A percentile compares a stretch with the other conserved stretches of the same genome.
phyloP scores from a whole-genome alignment of 2,797 vertebrate species.

The Propithecus deckenii region DNA sequence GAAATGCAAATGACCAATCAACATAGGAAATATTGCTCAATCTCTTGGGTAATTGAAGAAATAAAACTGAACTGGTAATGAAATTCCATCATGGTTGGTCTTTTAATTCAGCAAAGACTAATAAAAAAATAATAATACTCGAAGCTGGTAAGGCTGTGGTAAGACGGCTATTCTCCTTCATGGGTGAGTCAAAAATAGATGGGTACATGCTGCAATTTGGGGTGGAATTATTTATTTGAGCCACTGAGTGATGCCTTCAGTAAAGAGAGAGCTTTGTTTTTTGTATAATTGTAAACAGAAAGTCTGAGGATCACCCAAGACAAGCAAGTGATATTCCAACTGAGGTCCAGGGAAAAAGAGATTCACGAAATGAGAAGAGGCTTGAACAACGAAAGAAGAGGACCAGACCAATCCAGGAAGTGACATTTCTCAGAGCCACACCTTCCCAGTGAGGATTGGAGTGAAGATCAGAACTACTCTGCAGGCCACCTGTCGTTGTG shows the following conservation, averaged over 20 bases:
- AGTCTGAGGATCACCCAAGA: background rate
- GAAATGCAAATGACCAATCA: constrained; percentile 55
- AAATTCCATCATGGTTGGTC: background rate
- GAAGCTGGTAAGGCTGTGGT: constrained; percentile 25
- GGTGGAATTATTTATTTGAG: background rate
- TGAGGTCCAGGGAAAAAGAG: background rate
- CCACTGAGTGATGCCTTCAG: background rate
- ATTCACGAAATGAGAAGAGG: background rate
- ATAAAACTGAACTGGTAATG: constrained; percentile 55
- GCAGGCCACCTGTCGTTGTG: background rate
- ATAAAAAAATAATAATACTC: constrained; percentile 45
- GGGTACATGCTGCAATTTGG: background rate
- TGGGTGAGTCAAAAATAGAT: background rate
- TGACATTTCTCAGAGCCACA: background rate
- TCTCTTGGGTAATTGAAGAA: constrained; percentile 56
- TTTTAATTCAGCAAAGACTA: constrained; percentile 48
- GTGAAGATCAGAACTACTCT: background rate
- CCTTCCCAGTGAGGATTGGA: accelerated
- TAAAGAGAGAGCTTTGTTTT: background rate
- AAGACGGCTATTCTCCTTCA: background rate
- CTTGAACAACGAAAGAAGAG: background rate
- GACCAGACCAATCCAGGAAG: background rate
- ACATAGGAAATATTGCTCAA: constrained; percentile 40
- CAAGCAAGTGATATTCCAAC: background rate
- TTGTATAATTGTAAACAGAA: background rate